These are phyloP conservation scores for Brachionichthys hirsutus DNA, from an alignment of 2,113 vertebrate genomes.

Conservation along the genomic window DNA sequence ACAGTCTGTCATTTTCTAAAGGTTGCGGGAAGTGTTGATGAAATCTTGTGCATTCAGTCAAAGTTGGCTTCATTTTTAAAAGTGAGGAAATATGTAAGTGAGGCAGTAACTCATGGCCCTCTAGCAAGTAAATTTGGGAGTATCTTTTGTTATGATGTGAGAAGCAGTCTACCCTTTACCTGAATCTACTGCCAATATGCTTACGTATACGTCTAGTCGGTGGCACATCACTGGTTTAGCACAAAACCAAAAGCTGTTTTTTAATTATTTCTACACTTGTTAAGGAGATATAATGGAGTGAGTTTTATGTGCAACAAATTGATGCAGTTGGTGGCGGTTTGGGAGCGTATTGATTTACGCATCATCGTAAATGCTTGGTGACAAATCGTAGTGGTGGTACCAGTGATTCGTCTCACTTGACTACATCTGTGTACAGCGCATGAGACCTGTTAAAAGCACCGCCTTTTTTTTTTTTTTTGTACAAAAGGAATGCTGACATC, in stretches of 20 bases:
- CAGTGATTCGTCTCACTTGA: constrained; percentile 46
- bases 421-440: constrained; percentile 35
- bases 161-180: constrained; percentile 31
- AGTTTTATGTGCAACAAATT: constrained; percentile 54
- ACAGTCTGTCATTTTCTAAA: constrained; percentile 65
- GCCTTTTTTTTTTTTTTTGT: too few species aligned
- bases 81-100: constrained; percentile 68
- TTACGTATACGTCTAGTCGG: too few species aligned
- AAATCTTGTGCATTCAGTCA: constrained; percentile 50
- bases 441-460: constrained; percentile 56
- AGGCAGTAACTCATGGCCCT: constrained; percentile 59
- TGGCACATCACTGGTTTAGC: constrained; percentile 1
- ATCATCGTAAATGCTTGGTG: constrained; percentile 35
- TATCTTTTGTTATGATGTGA: constrained; percentile 22
- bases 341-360: constrained; percentile 53
- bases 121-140: constrained; percentile 49
- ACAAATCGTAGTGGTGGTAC: constrained; percentile 41
- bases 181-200: constrained; percentile 8
- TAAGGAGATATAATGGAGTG: constrained; percentile 27
- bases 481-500: constrained; percentile 66
- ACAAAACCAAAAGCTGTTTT: constrained; percentile 28
- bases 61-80: constrained; percentile 64
- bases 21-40: constrained; percentile 52
- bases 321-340: constrained; percentile 45
- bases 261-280: constrained; percentile 34